These are phyloP conservation scores for Geotrypetes seraphini DNA, from an alignment of 2,797 vertebrate genomes.

Conservation along the genomic window DNA sequence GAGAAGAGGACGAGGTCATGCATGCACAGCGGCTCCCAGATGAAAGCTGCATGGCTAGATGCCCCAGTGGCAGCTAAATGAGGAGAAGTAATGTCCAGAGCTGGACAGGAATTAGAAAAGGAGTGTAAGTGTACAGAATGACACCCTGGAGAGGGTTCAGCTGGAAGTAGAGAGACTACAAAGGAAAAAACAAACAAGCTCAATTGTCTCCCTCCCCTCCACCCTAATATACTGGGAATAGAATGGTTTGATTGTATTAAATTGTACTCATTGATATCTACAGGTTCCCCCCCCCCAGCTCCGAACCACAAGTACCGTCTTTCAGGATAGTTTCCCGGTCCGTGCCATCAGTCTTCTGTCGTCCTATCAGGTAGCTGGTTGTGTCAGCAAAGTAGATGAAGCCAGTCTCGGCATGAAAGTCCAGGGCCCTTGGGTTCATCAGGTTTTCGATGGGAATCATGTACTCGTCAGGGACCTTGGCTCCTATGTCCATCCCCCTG, in stretches of 20 bases:
- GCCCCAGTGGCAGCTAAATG: too few relatives aligned
- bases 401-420: conserved; percentile 83
- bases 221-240: too few relatives aligned
- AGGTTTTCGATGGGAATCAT: conserved; percentile 98
- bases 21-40: too few relatives aligned
- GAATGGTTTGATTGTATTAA: too few relatives aligned
- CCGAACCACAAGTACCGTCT: conserved; percentile 54
- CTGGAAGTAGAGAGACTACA: too few relatives aligned
- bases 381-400: conserved; percentile 96
- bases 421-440: conserved; percentile 90
- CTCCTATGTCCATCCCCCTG: conserved; percentile 90
- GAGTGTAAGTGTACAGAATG: too few relatives aligned
- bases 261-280: background rate
- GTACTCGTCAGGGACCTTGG: conserved; percentile 87
- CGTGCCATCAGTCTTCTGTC: conserved; percentile 91
- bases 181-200: too few relatives aligned
- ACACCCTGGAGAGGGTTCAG: too few relatives aligned
- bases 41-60: too few relatives aligned
- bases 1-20: too few relatives aligned
- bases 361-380: conserved; percentile 88
- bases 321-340: conserved; percentile 89
- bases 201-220: background rate
- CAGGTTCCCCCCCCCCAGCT: background rate
- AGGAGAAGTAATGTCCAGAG: too few relatives aligned
- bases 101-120: too few relatives aligned